phyloP scores from a whole-genome alignment of 2,797 vertebrate species.

The Coranthus polyacanthus region DNA sequence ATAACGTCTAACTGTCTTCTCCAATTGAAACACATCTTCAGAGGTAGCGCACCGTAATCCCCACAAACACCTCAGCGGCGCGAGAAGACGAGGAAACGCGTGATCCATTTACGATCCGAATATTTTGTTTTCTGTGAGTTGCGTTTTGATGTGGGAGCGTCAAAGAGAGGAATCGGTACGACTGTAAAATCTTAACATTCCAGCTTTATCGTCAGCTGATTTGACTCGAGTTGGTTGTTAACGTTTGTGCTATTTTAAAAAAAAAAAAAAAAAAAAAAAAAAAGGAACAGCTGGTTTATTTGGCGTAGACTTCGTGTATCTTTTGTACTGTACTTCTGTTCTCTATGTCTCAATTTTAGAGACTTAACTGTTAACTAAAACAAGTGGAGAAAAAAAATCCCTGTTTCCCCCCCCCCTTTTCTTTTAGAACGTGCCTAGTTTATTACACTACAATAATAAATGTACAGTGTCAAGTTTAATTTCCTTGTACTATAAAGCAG shows the following conservation, averaged over 20 bases:
- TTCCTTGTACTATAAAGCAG: conserved; percentile 38
- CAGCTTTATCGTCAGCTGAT: conserved; percentile 34
- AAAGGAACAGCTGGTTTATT: conserved; percentile 33
- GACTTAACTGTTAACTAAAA: conserved; percentile 41
- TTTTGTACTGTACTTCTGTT: conserved; percentile 59
- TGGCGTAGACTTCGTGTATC: conserved; percentile 35
- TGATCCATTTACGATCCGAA: not conserved
- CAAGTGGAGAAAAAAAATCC: conserved; percentile 30
- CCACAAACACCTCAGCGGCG: not conserved
- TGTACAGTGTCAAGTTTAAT: conserved; percentile 59
- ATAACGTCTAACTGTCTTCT: too few species aligned
- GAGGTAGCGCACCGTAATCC: too few species aligned
- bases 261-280: too few species aligned
- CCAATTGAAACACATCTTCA: too few species aligned
- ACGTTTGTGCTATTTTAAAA: conserved; percentile 34
- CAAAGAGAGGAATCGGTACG: not conserved
- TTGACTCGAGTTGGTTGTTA: conserved; percentile 38
- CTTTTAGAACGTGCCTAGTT: conserved; percentile 61
- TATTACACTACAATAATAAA: conserved; percentile 47
- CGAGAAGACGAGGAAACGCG: conserved; percentile 1
- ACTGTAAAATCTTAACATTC: conserved; percentile 50
- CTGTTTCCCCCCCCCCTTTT: conserved; percentile 26
- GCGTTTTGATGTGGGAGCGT: conserved; percentile 5
- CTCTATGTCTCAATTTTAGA: conserved; percentile 38
- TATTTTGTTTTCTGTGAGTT: conserved; percentile 11